Conservation (phyloP, 2,888 invertebrate genomes). For the Dorcus parallelipipedus region DNA sequence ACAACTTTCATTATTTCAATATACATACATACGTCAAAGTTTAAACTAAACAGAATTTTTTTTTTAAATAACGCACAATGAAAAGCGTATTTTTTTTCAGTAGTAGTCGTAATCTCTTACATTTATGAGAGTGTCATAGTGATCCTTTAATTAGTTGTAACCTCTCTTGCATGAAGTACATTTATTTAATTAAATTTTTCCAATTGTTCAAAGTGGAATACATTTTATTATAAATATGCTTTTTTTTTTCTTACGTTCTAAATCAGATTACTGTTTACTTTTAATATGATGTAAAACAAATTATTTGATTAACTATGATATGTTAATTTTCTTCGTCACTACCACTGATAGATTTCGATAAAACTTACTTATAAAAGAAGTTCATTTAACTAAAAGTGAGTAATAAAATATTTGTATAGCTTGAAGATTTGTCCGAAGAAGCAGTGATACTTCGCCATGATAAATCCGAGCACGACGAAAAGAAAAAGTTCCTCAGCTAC, state of each 20-base stretch:
- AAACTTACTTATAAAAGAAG: background rate
- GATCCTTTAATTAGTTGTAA: background rate
- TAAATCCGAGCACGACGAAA: conserved; percentile 76
- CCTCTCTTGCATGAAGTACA: too few relatives aligned
- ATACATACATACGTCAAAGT: too few relatives aligned
- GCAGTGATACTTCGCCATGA: conserved; percentile 70
- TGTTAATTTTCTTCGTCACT: conserved; percentile 23
- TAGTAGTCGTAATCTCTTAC: too few relatives aligned
- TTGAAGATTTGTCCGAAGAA: conserved; percentile 79
- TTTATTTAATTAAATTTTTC: too few relatives aligned
- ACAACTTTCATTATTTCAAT: too few relatives aligned
- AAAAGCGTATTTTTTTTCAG: too few relatives aligned
- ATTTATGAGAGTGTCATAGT: too few relatives aligned
- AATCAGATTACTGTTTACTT: background rate
- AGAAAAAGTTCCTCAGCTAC: conserved; percentile 67
- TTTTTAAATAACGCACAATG: too few relatives aligned
- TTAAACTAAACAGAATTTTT: too few relatives aligned
- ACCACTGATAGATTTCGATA: conserved; percentile 20
- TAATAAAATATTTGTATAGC: conserved; percentile 38
- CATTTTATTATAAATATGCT: too few relatives aligned
- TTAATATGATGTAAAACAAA: conserved; percentile 18
- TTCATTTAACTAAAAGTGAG: background rate
- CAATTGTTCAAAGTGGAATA: too few relatives aligned
- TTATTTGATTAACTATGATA: conserved; percentile 13
- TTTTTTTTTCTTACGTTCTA: background rate